Conservation (phyloP, 2,888 invertebrate species). For the Acutogordius australiensis region DNA sequence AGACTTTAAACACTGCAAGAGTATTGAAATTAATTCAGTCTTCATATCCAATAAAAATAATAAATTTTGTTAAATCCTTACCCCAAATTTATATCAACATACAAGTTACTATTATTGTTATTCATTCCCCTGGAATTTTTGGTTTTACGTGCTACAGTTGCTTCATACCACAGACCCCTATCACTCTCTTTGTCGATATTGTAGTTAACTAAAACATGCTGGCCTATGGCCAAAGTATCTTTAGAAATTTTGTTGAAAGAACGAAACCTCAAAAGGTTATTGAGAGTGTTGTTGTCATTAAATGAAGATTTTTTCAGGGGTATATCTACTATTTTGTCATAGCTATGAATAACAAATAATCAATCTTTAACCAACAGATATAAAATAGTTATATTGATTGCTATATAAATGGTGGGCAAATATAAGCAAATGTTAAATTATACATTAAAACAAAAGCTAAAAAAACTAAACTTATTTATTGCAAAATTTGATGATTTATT, state of each 20-base stretch:
- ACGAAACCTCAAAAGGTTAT: not conserved
- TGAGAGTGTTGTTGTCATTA: not conserved
- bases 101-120: not conserved
- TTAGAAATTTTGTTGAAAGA: not conserved
- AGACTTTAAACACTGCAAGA: too few relatives aligned
- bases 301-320: too few relatives aligned
- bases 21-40: too few relatives aligned
- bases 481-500: too few relatives aligned
- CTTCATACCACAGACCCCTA: conserved; percentile 39
- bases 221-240: conserved; percentile 29
- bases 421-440: too few relatives aligned
- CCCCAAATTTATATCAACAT: conserved; percentile 3
- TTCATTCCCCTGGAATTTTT: not conserved
- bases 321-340: not conserved
- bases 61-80: too few relatives aligned
- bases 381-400: too few relatives aligned
- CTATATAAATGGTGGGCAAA: too few relatives aligned
- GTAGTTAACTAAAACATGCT: conserved; percentile 41
- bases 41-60: too few relatives aligned
- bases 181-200: conserved; percentile 38
- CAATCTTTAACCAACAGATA: not conserved
- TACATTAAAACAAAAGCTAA: too few relatives aligned
- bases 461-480: too few relatives aligned
- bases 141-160: conserved; percentile 19
- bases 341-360: not conserved